phyloP scores from a whole-genome alignment of 2,113 vertebrate genomes.

The Larimichthys polyactis region DNA sequence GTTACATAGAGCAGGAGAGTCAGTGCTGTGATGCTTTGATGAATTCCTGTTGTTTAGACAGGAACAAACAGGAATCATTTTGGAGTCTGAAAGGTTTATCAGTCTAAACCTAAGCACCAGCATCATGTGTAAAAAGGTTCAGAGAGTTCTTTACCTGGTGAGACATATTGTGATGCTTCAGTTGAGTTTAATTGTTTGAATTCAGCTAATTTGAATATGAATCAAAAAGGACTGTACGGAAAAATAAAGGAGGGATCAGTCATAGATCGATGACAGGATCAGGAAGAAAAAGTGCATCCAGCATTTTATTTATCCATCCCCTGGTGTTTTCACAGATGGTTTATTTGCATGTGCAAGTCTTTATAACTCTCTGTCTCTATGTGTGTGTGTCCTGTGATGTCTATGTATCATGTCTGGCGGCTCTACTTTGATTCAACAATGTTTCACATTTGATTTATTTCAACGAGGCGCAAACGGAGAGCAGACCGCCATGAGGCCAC shows the following conservation, averaged over 20 bases:
- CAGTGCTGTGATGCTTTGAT: background rate
- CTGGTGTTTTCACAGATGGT: conserved; percentile 42
- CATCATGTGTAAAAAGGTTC: background rate
- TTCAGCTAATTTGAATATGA: background rate
- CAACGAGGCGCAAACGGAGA: conserved; percentile 69
- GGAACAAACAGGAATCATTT: background rate
- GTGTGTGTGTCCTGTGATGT: conserved; percentile 42
- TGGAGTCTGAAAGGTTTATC: background rate
- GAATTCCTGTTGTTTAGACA: conserved; percentile 15
- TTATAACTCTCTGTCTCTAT: conserved; percentile 25
- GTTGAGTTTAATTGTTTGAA: background rate
- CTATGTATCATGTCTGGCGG: conserved; percentile 58
- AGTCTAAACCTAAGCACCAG: conserved; percentile 2
- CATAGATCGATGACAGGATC: background rate
- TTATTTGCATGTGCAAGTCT: conserved; percentile 47
- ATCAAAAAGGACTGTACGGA: background rate
- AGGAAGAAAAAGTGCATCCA: conserved; percentile 1
- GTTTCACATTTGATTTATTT: conserved; percentile 76
- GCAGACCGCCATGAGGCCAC: conserved; percentile 69
- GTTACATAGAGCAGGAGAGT: conserved; percentile 31
- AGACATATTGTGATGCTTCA: background rate
- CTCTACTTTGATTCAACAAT: conserved; percentile 66
- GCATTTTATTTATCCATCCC: conserved; percentile 44
- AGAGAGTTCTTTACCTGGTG: background rate
- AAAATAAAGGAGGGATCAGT: background rate